Evolutionary conservation across 2,797 vertebrate species (phyloP).

Genomic region (Ptychadena robeensis): DNA sequence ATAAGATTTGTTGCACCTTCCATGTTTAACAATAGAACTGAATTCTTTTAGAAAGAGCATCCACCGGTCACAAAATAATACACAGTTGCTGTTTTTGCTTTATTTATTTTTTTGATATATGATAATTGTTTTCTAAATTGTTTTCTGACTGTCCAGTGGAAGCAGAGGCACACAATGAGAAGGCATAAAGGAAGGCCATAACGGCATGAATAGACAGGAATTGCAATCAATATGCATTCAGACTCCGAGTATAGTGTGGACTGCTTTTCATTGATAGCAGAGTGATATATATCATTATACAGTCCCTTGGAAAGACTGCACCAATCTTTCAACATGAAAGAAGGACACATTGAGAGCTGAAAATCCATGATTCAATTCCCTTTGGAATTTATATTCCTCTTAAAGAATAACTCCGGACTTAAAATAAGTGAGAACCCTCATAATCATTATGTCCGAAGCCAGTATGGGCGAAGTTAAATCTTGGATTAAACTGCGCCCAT

Average conservation of each 20-base stretch:
- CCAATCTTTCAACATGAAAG: slow-evolving; percentile 19
- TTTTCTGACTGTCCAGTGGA: slow-evolving; percentile 14
- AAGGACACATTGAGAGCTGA: background rate
- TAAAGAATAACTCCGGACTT: background rate
- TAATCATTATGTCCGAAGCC: too few relatives aligned
- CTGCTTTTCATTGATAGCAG: slow-evolving; percentile 38
- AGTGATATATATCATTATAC: slow-evolving; percentile 22
- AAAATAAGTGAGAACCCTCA: background rate
- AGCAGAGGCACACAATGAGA: slow-evolving; percentile 12
- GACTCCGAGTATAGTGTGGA: slow-evolving; percentile 2
- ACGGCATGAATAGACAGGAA: slow-evolving; percentile 31
- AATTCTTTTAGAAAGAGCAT: background rate
- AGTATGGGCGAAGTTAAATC: too few relatives aligned
- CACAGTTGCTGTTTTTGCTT: background rate
- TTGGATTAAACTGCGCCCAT: too few relatives aligned
- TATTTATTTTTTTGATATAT: background rate
- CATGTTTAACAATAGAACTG: background rate
- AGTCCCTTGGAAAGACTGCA: slow-evolving; percentile 2
- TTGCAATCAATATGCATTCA: slow-evolving; percentile 51
- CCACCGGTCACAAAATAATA: background rate
- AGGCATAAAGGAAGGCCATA: slow-evolving; percentile 23
- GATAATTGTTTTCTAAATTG: background rate
- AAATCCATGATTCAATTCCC: background rate
- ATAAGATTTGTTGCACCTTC: background rate
- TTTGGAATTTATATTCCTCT: background rate